Percentiles rank a stretch among this genome's conserved stretches.
phyloP scores from a whole-genome alignment of 2,113 vertebrate genomes.

The Tyto alba region DNA sequence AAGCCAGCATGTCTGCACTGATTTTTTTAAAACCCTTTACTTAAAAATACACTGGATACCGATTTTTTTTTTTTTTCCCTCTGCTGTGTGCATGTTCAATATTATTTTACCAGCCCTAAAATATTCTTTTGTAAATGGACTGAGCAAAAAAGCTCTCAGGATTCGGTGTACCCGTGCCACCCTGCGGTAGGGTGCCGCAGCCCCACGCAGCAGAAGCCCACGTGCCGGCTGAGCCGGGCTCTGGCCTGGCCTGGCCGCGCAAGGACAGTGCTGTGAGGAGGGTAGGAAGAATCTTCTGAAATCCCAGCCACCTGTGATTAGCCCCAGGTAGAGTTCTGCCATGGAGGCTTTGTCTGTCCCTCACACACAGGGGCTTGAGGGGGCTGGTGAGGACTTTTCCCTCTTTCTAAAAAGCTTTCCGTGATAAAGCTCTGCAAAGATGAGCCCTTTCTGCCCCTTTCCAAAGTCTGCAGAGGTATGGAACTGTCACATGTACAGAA shows the following conservation, averaged over 20 bases:
- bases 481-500: neutral
- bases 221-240: neutral
- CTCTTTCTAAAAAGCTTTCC: neutral
- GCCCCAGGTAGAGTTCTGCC: accelerated
- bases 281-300: neutral
- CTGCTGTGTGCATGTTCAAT: neutral
- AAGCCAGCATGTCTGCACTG: slow-evolving; percentile 46
- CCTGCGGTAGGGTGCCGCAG: too few relatives aligned
- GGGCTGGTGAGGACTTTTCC: neutral
- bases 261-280: neutral
- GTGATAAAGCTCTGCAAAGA: neutral
- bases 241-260: neutral
- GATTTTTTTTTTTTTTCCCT: neutral
- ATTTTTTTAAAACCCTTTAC: slow-evolving; percentile 47
- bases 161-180: too few relatives aligned
- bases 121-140: slow-evolving; percentile 26
- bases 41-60: slow-evolving; percentile 54
- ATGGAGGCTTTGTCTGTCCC: accelerated
- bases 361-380: neutral
- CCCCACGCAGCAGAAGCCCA: too few relatives aligned
- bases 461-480: neutral
- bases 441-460: neutral
- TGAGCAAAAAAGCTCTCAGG: neutral
- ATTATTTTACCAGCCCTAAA: slow-evolving; percentile 20
- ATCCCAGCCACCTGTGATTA: neutral